phyloP scores from a whole-genome alignment of 2,797 vertebrate genomes.

The Coreius guichenoti region DNA sequence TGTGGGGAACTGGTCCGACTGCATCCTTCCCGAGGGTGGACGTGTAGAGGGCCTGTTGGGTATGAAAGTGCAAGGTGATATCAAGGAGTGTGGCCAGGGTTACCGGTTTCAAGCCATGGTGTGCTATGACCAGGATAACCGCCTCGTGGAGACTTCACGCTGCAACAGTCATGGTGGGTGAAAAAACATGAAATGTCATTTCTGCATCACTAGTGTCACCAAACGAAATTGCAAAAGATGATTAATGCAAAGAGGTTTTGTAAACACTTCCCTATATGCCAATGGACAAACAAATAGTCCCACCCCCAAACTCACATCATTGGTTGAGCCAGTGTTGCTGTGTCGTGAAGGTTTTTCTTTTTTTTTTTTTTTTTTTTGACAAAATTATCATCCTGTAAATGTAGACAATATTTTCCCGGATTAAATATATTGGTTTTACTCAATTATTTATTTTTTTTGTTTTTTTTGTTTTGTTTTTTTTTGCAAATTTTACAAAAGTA shows the following conservation, averaged over 20 bases:
- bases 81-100: constrained; percentile 94
- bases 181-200: neutral
- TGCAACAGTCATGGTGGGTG: constrained; percentile 95
- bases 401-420: neutral
- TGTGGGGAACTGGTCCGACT: constrained; percentile 97
- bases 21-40: constrained; percentile 88
- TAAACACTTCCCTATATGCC: neutral
- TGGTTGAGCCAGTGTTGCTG: neutral
- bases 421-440: neutral
- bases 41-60: constrained; percentile 85
- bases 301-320: neutral
- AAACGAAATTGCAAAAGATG: neutral
- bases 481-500: neutral
- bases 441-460: neutral
- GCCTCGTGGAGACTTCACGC: constrained; percentile 91
- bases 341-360: too few relatives aligned
- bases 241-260: neutral
- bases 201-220: neutral
- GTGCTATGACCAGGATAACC: constrained; percentile 93
- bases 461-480: too few relatives aligned
- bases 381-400: neutral
- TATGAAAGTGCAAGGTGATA: constrained; percentile 90
- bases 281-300: neutral
- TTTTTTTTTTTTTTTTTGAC: neutral
- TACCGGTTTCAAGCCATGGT: constrained; percentile 96